Evolutionary conservation across 2,113 vertebrate genomes (phyloP).

Genomic region (Hippolais icterina): DNA sequence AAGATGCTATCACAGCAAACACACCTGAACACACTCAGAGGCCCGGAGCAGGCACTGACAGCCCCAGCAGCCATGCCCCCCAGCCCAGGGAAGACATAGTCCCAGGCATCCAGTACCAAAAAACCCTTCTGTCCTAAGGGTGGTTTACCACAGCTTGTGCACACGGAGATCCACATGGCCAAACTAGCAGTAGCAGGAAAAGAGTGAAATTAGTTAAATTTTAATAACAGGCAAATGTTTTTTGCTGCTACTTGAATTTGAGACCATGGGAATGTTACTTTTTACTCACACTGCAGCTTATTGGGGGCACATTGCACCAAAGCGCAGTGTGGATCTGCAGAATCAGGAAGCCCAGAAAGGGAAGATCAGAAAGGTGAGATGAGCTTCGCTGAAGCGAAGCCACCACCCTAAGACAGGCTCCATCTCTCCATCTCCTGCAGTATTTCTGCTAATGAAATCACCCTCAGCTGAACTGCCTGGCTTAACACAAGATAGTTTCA

Average conservation of each 20-base stretch:
- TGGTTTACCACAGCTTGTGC: rapidly evolving
- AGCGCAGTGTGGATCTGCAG: not conserved
- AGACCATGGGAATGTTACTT: not conserved
- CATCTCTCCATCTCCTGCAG: not conserved
- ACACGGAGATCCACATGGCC: rapidly evolving
- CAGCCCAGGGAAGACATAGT: not conserved
- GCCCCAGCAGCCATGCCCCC: not conserved
- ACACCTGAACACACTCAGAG: rapidly evolving
- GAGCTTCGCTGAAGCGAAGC: not conserved
- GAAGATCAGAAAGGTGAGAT: not conserved
- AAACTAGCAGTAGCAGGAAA: not conserved
- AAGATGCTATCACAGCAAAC: not conserved
- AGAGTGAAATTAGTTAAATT: not conserved
- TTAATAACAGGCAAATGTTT: not conserved
- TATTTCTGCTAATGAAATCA: not conserved
- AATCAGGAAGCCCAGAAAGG: not conserved
- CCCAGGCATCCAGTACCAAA: not conserved
- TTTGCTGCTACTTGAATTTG: not conserved
- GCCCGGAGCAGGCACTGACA: not conserved
- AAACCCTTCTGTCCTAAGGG: not conserved
- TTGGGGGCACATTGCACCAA: not conserved
- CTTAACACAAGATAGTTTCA: not conserved
- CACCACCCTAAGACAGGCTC: not conserved
- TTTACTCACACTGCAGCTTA: not conserved
- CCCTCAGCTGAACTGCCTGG: not conserved